phyloP scores from a whole-genome alignment of 2,113 vertebrate species.

The Tringa solitaria region DNA sequence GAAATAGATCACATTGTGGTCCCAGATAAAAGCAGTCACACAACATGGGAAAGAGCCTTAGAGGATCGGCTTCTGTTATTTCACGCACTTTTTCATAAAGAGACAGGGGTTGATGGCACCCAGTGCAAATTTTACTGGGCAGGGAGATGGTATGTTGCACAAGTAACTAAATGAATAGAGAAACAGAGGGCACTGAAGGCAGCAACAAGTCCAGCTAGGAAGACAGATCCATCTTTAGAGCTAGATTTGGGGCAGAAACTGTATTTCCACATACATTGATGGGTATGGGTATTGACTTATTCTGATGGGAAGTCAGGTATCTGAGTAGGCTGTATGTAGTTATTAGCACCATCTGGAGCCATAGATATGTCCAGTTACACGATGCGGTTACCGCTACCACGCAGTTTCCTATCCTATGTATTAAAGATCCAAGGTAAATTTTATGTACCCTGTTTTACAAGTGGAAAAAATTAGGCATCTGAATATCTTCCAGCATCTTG shows the following conservation, averaged over 20 bases:
- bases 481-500: fast-evolving
- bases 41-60: not conserved
- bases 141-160: not conserved
- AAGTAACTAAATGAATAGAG: not conserved
- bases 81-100: not conserved
- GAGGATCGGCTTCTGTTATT: not conserved
- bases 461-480: not conserved
- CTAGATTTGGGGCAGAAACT: not conserved
- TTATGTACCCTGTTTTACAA: not conserved
- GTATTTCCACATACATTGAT: not conserved
- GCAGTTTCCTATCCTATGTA: not conserved
- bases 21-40: not conserved
- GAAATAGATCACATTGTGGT: not conserved
- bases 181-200: not conserved
- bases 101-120: not conserved
- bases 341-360: not conserved
- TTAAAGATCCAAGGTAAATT: not conserved
- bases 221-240: not conserved
- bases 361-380: not conserved
- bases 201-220: not conserved
- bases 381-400: not conserved
- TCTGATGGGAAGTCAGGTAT: not conserved
- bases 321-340: not conserved
- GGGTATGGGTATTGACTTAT: not conserved
- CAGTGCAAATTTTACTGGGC: not conserved